Conservation (phyloP, 2,113 vertebrate species). For the Dasypus novemcinctus region DNA sequence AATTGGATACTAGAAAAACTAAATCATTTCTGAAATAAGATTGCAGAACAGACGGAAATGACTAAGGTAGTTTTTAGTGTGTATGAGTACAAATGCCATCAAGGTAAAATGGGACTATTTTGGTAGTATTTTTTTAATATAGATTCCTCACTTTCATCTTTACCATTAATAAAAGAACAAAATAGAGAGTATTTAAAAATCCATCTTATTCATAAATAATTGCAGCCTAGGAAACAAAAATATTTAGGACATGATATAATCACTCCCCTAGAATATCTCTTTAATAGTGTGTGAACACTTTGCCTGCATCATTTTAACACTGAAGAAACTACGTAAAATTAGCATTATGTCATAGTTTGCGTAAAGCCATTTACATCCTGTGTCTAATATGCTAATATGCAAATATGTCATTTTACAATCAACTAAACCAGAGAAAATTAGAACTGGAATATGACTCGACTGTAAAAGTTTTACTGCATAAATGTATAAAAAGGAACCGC, state of each 20-base stretch:
- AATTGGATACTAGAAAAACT: not conserved
- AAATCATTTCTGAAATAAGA: not conserved
- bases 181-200: not conserved
- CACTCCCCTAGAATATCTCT: not conserved
- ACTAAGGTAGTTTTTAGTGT: not conserved
- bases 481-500: not conserved
- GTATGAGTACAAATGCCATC: not conserved
- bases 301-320: not conserved
- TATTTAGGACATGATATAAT: not conserved
- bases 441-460: not conserved
- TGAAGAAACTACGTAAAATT: not conserved
- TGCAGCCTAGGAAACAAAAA: not conserved
- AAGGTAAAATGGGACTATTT: not conserved
- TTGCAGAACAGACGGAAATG: not conserved
- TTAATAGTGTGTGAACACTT: not conserved
- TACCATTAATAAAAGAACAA: not conserved
- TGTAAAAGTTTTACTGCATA: not conserved
- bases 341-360: not conserved
- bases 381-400: not conserved
- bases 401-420: conserved; percentile 18
- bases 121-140: not conserved
- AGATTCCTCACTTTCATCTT: not conserved
- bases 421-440: conserved; percentile 2
- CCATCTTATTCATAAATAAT: not conserved
- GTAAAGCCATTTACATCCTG: not conserved